These are phyloP conservation scores for Drosophila maculinotata DNA, from an alignment of 2,888 invertebrate species.

Conservation along the genomic window DNA sequence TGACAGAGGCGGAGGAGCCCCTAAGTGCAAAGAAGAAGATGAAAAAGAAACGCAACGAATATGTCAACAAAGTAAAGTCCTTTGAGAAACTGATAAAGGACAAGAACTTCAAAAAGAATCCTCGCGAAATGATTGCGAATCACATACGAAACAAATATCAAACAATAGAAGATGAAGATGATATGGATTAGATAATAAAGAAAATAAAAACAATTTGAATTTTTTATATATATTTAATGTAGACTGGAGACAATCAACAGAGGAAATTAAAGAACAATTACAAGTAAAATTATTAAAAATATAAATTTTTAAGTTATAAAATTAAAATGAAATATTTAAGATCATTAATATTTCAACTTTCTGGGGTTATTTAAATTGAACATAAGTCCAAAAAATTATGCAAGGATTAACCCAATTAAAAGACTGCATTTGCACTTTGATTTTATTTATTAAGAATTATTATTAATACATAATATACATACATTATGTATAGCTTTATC, in stretches of 20 bases:
- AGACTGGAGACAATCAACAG: no score
- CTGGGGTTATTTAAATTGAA: no score
- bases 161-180: conserved; percentile 52
- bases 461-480: conserved; percentile 74
- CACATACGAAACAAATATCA: conserved; percentile 82
- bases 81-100: conserved; percentile 79
- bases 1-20: conserved; percentile 27
- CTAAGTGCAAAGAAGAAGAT: conserved; percentile 78
- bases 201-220: conserved; percentile 12
- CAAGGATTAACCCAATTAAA: no score
- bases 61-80: conserved; percentile 71
- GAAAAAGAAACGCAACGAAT: conserved; percentile 73
- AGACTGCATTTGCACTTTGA: conserved; percentile 47
- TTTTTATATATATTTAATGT: no score
- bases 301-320: no score
- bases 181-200: conserved; percentile 10
- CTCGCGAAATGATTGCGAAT: conserved; percentile 78
- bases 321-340: no score
- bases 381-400: no score
- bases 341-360: no score
- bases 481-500: conserved; percentile 63
- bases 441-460: conserved; percentile 76
- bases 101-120: conserved; percentile 81
- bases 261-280: no score
- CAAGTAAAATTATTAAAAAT: no score